phyloP scores from a whole-genome alignment of 2,113 vertebrate genomes.

The Aspiorhynchus laticeps region DNA sequence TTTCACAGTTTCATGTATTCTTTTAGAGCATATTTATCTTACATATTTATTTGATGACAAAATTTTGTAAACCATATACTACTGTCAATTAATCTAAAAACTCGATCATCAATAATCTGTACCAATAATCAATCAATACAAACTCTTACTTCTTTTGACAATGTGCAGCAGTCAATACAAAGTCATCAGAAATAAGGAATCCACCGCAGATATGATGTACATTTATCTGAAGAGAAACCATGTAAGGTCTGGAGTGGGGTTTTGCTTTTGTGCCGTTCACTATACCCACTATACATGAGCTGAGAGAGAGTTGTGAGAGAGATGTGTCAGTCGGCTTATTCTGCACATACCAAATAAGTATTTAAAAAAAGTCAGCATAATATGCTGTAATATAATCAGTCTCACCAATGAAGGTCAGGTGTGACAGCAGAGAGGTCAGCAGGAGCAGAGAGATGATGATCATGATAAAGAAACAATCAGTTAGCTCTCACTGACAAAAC shows the following conservation, averaged over 20 bases:
- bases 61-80: not conserved
- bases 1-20: not conserved
- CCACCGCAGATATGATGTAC: not conserved
- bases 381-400: not conserved
- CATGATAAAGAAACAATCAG: too few species aligned
- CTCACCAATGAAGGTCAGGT: too few species aligned
- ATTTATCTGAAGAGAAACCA: not conserved
- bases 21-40: not conserved
- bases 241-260: not conserved
- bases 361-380: too few species aligned
- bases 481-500: too few species aligned
- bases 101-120: not conserved
- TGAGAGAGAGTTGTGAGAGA: not conserved
- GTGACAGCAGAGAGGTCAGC: too few species aligned
- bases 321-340: not conserved
- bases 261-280: not conserved
- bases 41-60: not conserved
- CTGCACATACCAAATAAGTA: not conserved
- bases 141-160: not conserved
- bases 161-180: conserved; percentile 2
- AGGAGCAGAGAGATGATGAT: too few species aligned
- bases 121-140: not conserved
- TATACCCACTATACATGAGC: not conserved
- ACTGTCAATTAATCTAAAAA: not conserved
- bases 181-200: not conserved